A percentile compares a stretch with the other conserved stretches of the same genome.
These are phyloP conservation scores for Cuniculus paca DNA, from an alignment of 2,797 vertebrate genomes.

Conservation along the genomic window DNA sequence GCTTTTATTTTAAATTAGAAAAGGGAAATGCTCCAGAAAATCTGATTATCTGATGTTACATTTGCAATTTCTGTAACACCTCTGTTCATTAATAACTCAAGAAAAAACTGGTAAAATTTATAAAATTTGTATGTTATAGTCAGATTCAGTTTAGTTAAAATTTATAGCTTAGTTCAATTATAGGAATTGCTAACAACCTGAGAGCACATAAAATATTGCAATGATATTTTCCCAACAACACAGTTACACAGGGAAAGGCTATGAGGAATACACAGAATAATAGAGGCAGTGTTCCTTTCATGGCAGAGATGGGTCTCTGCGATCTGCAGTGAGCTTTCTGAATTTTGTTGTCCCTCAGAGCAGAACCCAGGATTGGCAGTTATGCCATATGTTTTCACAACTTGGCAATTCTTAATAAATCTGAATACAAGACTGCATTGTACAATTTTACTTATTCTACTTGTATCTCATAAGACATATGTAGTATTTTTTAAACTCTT, in stretches of 20 bases:
- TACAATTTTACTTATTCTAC: neutral
- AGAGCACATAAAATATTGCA: neutral
- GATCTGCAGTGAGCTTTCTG: neutral
- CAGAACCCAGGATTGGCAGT: neutral
- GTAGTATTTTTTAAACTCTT: neutral
- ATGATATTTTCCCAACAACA: neutral
- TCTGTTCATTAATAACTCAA: neutral
- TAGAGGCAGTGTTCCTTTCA: neutral
- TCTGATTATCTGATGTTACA: neutral
- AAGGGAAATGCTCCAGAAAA: neutral
- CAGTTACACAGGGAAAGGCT: neutral
- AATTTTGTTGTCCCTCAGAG: neutral
- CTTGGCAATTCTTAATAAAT: neutral
- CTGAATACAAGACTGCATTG: neutral
- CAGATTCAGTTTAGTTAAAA: neutral
- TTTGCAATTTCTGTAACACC: neutral
- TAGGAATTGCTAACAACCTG: neutral
- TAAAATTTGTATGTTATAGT: neutral
- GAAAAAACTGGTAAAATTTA: neutral
- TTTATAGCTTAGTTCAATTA: neutral
- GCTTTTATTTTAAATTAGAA: neutral
- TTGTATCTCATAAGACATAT: neutral
- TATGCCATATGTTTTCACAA: accelerated
- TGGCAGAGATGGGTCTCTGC: too few relatives aligned
- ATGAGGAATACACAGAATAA: neutral